Conservation (phyloP, 2,113 vertebrate species). For the Octodon degus region DNA sequence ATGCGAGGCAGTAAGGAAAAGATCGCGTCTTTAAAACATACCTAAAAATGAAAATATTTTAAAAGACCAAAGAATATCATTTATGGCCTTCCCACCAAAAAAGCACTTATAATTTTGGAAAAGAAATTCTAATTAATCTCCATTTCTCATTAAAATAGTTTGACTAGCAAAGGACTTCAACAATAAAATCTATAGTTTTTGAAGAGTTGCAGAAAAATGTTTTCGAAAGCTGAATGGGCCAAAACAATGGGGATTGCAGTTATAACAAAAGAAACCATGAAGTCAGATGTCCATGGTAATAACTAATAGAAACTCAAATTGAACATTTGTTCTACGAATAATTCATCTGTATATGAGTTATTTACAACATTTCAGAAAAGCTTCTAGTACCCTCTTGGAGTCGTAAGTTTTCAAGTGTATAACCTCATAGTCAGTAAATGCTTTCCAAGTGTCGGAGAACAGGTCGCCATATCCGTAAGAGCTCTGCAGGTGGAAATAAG, state of each 20-base stretch:
- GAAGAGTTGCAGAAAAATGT: neutral
- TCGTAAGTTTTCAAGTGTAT: slow-evolving; percentile 96
- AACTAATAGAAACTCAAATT: neutral
- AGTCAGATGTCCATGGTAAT: neutral
- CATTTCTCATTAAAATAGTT: neutral
- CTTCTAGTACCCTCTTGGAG: slow-evolving; percentile 91
- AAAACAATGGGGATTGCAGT: neutral
- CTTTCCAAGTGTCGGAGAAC: slow-evolving; percentile 95
- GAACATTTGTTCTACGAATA: neutral
- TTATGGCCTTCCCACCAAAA: neutral
- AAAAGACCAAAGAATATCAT: neutral
- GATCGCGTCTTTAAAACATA: slow-evolving; percentile 95
- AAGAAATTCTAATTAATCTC: neutral
- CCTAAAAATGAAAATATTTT: slow-evolving; percentile 85
- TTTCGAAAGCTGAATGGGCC: neutral
- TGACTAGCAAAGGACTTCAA: slow-evolving; percentile 20
- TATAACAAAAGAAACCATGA: neutral
- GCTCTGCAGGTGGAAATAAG: slow-evolving; percentile 88
- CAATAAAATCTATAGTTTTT: neutral
- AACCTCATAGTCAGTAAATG: slow-evolving; percentile 93
- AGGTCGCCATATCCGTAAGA: slow-evolving; percentile 96
- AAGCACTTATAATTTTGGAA: neutral
- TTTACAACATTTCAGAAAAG: neutral
- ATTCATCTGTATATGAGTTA: neutral
- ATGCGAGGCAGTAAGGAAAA: slow-evolving; percentile 97